Conservation (phyloP, 2,888 invertebrate species). For the Zonitis immaculata region DNA sequence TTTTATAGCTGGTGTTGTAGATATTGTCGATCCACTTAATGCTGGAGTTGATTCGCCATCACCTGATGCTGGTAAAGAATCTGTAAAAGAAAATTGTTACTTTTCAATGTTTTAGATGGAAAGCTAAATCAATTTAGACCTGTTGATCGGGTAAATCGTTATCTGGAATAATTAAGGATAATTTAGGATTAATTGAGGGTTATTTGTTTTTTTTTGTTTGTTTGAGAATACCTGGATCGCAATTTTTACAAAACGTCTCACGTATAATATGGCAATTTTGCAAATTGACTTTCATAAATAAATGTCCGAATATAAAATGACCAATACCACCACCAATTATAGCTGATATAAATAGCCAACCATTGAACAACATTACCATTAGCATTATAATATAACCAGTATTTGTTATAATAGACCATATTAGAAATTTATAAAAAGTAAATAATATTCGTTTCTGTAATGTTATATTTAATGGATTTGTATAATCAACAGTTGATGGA, state of each 20-base stretch:
- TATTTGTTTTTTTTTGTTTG: too few relatives aligned
- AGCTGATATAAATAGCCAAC: conserved; percentile 61
- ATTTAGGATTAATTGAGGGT: too few relatives aligned
- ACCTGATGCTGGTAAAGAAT: conserved; percentile 8
- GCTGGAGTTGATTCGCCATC: conserved; percentile 40
- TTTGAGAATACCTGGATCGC: conserved; percentile 49
- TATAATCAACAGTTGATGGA: conserved; percentile 14
- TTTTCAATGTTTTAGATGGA: too few relatives aligned
- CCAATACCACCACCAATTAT: conserved; percentile 59
- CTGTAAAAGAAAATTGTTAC: too few relatives aligned
- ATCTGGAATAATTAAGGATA: too few relatives aligned
- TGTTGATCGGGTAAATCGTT: too few relatives aligned
- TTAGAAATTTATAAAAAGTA: conserved; percentile 38
- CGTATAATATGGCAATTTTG: conserved; percentile 50
- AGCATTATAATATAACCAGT: conserved; percentile 69
- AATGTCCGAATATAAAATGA: conserved; percentile 56
- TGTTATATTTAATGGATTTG: conserved; percentile 37
- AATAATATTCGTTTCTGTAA: conserved; percentile 37
- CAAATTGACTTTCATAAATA: conserved; percentile 52
- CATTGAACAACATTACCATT: conserved; percentile 70
- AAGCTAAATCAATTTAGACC: too few relatives aligned
- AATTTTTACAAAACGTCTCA: conserved; percentile 47
- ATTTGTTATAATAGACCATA: conserved; percentile 46
- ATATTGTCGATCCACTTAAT: conserved; percentile 1
- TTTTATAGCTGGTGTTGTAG: neutral